phyloP scores from a whole-genome alignment of 1,140 invertebrate genomes.

The Episyrphus balteatus region DNA sequence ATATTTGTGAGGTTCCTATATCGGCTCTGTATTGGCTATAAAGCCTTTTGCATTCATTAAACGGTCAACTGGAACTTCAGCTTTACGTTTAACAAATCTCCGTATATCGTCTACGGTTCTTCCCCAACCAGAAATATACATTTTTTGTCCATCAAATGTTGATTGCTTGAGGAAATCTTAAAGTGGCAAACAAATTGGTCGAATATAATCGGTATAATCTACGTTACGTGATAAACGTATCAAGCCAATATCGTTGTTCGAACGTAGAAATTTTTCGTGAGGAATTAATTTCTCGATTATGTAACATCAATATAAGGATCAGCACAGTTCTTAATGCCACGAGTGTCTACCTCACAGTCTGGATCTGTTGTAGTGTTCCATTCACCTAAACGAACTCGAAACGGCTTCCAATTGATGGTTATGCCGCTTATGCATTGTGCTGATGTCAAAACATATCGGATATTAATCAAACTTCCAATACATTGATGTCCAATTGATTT shows the following conservation, averaged over 20 bases:
- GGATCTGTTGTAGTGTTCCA: conserved; percentile 22
- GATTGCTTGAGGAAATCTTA: conserved; percentile 19
- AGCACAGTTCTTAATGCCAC: conserved; percentile 35
- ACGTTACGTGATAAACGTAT: conserved; percentile 50
- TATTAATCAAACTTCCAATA: too few relatives aligned
- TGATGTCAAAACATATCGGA: too few relatives aligned
- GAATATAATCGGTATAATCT: conserved; percentile 50
- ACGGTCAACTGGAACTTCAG: too few relatives aligned
- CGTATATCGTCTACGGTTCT: conserved; percentile 48
- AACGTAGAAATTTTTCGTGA: conserved; percentile 53
- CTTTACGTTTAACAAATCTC: conserved; percentile 30
- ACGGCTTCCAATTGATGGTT: conserved; percentile 34
- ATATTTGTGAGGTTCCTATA: not conserved
- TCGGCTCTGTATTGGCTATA: not conserved
- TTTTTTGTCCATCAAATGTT: conserved; percentile 38
- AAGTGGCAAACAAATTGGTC: conserved; percentile 69
- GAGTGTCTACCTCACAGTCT: conserved; percentile 25
- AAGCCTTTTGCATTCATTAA: not conserved
- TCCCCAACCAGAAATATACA: conserved; percentile 74
- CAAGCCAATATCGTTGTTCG: conserved; percentile 61
- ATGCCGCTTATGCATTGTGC: conserved; percentile 45
- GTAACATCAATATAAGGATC: conserved; percentile 46
- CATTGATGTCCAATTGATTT: too few relatives aligned
- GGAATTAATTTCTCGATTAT: conserved; percentile 48
- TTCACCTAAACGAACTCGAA: conserved; percentile 30